These are phyloP conservation scores for Polymixis flavicincta DNA, from an alignment of 2,888 invertebrate species.

Conservation along the genomic window DNA sequence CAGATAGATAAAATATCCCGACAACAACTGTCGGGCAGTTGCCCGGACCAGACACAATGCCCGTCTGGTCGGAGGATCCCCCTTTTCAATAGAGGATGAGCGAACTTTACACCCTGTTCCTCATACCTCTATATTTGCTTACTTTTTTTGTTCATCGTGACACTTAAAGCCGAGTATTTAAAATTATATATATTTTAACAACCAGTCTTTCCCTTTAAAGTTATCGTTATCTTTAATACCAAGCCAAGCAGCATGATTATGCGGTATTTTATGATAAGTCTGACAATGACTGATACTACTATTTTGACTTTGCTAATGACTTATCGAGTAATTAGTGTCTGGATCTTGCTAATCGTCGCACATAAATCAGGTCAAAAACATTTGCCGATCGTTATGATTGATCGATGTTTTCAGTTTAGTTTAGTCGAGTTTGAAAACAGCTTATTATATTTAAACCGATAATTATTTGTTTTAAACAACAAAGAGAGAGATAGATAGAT, in stretches of 20 bases:
- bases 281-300: slow-evolving; percentile 46
- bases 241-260: slow-evolving; percentile 1
- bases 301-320: slow-evolving; percentile 18
- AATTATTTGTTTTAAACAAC: neutral
- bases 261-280: slow-evolving; percentile 13
- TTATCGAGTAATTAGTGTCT: slow-evolving; percentile 38
- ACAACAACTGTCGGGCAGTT: no score
- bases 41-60: no score
- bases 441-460: neutral
- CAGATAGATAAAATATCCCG: no score
- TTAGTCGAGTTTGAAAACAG: neutral
- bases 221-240: slow-evolving; percentile 15
- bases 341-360: slow-evolving; percentile 3
- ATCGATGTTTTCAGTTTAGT: slow-evolving; percentile 9
- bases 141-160: neutral
- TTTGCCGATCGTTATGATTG: slow-evolving; percentile 11
- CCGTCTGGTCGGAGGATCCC: no score
- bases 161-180: neutral
- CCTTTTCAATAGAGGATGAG: no score
- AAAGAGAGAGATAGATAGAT: no score
- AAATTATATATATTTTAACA: neutral
- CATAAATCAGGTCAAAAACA: slow-evolving; percentile 2
- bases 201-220: neutral
- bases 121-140: no score
- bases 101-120: no score